These are phyloP conservation scores for Solenodon paradoxus DNA, from an alignment of 2,113 vertebrate species.

Conservation along the genomic window DNA sequence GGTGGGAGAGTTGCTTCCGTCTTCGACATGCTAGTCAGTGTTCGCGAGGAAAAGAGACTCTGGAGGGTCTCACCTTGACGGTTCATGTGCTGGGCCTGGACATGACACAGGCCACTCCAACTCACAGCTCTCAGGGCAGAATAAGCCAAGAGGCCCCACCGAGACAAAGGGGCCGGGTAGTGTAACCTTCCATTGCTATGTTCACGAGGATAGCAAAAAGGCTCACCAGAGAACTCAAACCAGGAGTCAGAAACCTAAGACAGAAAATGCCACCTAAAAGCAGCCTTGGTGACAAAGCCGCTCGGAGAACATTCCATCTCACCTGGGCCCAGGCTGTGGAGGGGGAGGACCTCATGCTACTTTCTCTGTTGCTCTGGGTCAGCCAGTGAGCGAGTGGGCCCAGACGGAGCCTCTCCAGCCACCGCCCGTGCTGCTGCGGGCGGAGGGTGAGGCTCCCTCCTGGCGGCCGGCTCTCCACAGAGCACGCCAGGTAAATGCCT, in stretches of 20 bases:
- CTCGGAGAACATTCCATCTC: background rate
- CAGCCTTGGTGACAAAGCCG: background rate
- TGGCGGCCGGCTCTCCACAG: rapidly evolving
- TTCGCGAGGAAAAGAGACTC: background rate
- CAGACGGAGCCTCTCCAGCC: background rate
- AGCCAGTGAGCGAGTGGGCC: rapidly evolving
- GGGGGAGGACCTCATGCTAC: rapidly evolving
- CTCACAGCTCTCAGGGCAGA: background rate
- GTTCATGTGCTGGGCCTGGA: background rate
- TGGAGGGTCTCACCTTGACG: background rate
- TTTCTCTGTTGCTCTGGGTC: background rate
- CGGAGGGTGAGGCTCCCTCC: background rate
- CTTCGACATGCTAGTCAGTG: too few relatives aligned
- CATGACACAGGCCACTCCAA: background rate
- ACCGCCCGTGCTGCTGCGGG: background rate
- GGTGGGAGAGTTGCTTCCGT: background rate
- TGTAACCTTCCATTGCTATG: rapidly evolving
- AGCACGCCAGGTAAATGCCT: slow-evolving; percentile 64
- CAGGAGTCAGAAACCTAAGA: background rate
- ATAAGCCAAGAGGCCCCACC: background rate
- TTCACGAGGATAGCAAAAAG: background rate
- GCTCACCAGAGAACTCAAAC: background rate
- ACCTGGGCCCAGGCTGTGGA: background rate
- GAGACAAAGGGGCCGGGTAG: background rate
- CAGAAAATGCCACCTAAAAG: background rate